Base-by-base conservation (phyloP, 2,113 vertebrate genomes). In the Illadopsis cleaveri region DNA sequence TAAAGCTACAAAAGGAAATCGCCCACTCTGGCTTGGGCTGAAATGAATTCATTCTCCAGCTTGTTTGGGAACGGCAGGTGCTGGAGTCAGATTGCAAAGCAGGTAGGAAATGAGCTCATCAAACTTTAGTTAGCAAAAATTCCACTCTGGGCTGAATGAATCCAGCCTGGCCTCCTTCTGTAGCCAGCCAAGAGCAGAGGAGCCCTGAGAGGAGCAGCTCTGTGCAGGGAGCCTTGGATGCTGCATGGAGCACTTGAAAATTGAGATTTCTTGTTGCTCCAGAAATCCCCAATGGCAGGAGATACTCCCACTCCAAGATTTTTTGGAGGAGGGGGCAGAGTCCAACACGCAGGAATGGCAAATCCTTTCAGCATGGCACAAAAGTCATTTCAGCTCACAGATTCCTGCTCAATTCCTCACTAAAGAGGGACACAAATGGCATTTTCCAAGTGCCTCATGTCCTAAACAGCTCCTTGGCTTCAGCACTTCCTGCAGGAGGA, bases 21-120 rank as follows among this genome's bases (percentile, higher is more conserved):
- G 48, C 71, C 66, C 79, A 11, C 79, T 86, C 84, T 25, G 90
- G 57, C 88, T 82, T 14, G 42, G 40, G 70, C 75, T 69, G 92
- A 80, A 96, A 93, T 92, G 82, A 94, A 93, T 95, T 88, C 40
- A 95, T 92, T 93, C 80, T 90, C 88, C 11, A 0, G 62, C 85
- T 77, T 80, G 92, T 93, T 92, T 94, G 75, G 79, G 88, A 92
- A 45, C 0, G 15, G 90, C 88, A 93, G 95, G 79, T 88, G 71
- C 48, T 77, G 28, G 57, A 92, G 68, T 30, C 66, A 90, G 95
- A 90, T 62, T 95, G 94, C 82, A 69, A 47, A 18, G 77, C 90
- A 94, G 92, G 95, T 90, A 95, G 88, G 33, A 65, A 93, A 96
- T 53, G 82, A 93, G 78, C 61, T 94, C 90, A 80, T 90, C 94